Base-by-base conservation (phyloP, 1,140 invertebrate genomes). In the Neodiprion lecontei region DNA sequence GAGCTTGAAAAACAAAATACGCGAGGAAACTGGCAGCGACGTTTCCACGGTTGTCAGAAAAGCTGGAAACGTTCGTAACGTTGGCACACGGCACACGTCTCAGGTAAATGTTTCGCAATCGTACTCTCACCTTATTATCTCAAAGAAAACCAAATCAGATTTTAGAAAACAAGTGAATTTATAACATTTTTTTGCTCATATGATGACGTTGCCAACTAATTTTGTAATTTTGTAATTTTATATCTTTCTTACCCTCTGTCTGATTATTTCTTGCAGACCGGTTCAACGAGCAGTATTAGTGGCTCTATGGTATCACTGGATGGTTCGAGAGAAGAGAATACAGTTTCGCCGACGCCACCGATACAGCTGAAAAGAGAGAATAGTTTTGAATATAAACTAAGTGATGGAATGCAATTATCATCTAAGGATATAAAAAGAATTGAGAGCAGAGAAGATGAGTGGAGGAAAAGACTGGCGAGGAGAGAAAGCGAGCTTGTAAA, bases 21-120 rank as follows among this genome's bases (percentile, higher is more conserved):
- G 91, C 74, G 93, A 94, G 82, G 93, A 94, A 87, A 94, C 93
- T 48, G 93, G 93, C 67, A 92, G 90, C 82, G 93, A 94, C 82
- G 87, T 94, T 65, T 90, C 86, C 1, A 79, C 87, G 9, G 88
- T 90, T n/a, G 82, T 85, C 65, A 88, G 88, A 84, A 89, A 90
- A 79, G 85, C 88, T 76, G 88, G 90, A 73, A 89, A 85, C 50
- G 85, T 90, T 65, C 83, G 89, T 17, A 88, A 89, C 65, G 89
- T 90, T 74, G 90, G 89, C 77, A 91, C 92, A 17, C 89, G 88
- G 75, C 90, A 92, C 76, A 75, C 84, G 47, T 86, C 85, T 48
- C 83, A 86, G 84, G 86, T 88, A 83, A 53, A 61, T 61, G n/a
- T 40, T 40, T 40, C 28, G 28, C 28, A 40, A 40, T 40, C 28